A percentile compares a stretch with the other conserved stretches of the same genome.
Conservation (phyloP, 2,888 invertebrate genomes). For the Meganola albula region DNA sequence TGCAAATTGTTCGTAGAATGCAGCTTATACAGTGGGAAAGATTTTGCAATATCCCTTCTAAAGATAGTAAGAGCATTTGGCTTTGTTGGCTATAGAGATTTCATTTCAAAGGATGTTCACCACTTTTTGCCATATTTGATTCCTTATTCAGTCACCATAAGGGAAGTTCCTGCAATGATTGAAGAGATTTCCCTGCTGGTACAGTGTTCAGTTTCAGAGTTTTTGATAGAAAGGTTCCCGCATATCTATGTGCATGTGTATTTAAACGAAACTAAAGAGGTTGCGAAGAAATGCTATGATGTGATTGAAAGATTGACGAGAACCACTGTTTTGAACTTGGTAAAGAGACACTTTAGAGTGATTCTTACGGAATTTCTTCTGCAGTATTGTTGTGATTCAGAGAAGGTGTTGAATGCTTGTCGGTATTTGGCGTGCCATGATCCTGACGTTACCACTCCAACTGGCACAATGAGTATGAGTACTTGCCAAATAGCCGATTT, state of each 20-base stretch:
- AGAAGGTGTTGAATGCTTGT: conserved; percentile 78
- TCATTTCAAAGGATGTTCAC: conserved; percentile 82
- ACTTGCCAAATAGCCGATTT: conserved; percentile 79
- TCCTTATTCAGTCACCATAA: conserved; percentile 76
- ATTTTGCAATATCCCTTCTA: conserved; percentile 77
- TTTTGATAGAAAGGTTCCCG: conserved; percentile 81
- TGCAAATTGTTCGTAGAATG: conserved; percentile 79
- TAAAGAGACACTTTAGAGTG: conserved; percentile 80
- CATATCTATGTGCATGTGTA: conserved; percentile 84
- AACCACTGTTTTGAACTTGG: conserved; percentile 74
- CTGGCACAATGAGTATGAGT: conserved; percentile 51
- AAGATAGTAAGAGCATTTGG: conserved; percentile 83
- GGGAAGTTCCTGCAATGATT: conserved; percentile 78
- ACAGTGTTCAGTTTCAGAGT: conserved; percentile 76
- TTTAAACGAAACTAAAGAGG: conserved; percentile 78
- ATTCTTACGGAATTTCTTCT: conserved; percentile 81
- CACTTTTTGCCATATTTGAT: conserved; percentile 81
- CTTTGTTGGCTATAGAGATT: conserved; percentile 82
- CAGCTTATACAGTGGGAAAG: conserved; percentile 76
- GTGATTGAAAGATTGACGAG: conserved; percentile 80
- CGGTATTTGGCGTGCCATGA: conserved; percentile 78
- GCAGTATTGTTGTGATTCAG: conserved; percentile 80
- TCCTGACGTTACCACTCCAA: conserved; percentile 57
- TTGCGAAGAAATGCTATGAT: conserved; percentile 78
- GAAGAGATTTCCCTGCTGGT: conserved; percentile 80